These are phyloP conservation scores for Pseudomugil tenellus DNA, from an alignment of 2,797 vertebrate genomes.

Conservation along the genomic window DNA sequence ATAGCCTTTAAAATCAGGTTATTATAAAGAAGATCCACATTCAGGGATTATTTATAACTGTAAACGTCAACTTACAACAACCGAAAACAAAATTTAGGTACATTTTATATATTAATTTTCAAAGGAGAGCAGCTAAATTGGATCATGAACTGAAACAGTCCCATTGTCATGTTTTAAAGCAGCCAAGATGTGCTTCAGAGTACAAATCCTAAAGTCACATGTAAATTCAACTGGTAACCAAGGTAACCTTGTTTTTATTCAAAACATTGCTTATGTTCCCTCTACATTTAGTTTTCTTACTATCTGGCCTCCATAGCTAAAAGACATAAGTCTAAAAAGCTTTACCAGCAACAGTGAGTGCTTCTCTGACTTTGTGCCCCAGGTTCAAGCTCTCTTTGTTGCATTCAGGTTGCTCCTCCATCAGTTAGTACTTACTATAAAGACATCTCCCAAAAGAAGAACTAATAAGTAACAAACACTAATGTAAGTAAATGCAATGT, in stretches of 20 bases:
- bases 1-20: not conserved
- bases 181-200: not conserved
- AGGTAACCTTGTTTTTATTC: not conserved
- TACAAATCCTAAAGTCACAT: not conserved
- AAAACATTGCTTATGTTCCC: not conserved
- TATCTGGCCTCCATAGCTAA: not conserved
- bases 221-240: not conserved
- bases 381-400: not conserved
- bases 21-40: not conserved
- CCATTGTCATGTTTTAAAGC: not conserved
- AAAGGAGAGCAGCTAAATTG: not conserved
- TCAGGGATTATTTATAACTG: not conserved
- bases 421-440: not conserved
- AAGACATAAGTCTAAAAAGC: not conserved
- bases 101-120: not conserved
- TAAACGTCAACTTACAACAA: not conserved
- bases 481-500: not conserved
- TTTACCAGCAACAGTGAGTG: constrained; percentile 2
- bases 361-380: not conserved
- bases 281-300: not conserved
- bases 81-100: not conserved
- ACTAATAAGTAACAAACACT: not conserved
- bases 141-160: not conserved
- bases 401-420: not conserved
- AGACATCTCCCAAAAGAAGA: not conserved